These are phyloP conservation scores for Nothocercus nigrocapillus DNA, from an alignment of 2,113 vertebrate species.

Conservation along the genomic window DNA sequence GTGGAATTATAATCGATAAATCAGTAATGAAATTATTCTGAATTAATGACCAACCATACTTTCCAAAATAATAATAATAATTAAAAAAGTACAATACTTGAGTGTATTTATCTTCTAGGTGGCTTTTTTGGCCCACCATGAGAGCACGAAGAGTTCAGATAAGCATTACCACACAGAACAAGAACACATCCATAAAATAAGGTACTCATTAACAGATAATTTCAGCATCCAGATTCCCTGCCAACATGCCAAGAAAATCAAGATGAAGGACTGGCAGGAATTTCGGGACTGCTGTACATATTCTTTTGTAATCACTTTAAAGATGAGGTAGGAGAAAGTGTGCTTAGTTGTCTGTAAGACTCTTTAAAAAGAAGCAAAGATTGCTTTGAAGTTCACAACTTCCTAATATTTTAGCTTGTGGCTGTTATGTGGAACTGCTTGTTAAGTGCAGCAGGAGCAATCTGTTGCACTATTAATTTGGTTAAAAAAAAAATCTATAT, in stretches of 20 bases:
- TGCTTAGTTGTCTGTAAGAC: constrained; percentile 14
- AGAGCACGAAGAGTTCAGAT: constrained; percentile 22
- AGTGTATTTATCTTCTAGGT: not conserved
- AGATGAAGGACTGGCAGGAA: constrained; percentile 66
- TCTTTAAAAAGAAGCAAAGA: constrained; percentile 20
- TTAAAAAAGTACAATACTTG: not conserved
- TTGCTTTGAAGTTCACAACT: constrained; percentile 64
- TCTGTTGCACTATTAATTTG: constrained; percentile 55
- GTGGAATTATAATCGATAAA: not conserved
- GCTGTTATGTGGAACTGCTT: constrained; percentile 25
- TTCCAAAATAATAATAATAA: not conserved
- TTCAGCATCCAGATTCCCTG: constrained; percentile 21
- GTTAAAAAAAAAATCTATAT: constrained; percentile 17
- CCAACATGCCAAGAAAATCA: constrained; percentile 45
- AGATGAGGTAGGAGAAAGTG: constrained; percentile 25
- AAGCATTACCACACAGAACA: not conserved
- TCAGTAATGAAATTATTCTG: not conserved
- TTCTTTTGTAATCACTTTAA: constrained; percentile 59
- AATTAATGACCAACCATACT: not conserved
- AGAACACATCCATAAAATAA: constrained; percentile 25
- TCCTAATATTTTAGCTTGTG: not conserved
- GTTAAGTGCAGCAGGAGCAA: constrained; percentile 42
- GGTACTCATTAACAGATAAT: constrained; percentile 50
- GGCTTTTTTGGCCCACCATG: constrained; percentile 29
- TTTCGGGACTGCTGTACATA: constrained; percentile 37